Conservation (phyloP, 2,797 vertebrate genomes). For the Poecilia gillii region DNA sequence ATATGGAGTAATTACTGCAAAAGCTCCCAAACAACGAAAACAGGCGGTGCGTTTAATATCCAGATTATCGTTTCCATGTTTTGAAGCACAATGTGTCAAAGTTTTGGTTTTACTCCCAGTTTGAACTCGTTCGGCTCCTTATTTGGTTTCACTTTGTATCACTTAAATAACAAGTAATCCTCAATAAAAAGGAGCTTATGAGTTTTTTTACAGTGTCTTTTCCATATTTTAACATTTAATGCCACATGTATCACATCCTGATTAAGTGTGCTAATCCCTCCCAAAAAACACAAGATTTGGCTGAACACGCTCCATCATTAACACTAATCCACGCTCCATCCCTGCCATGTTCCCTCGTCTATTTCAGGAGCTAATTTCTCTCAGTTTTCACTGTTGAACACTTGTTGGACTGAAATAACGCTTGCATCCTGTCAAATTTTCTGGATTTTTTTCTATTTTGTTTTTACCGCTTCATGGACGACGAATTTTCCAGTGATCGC, state of each 20-base stretch:
- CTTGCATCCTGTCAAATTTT: slow-evolving; percentile 60
- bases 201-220: slow-evolving; percentile 48
- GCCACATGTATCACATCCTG: slow-evolving; percentile 38
- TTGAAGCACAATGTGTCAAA: slow-evolving; percentile 19
- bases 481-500: slow-evolving; percentile 58
- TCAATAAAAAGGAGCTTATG: slow-evolving; percentile 41
- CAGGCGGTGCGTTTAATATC: neutral
- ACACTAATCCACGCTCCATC: slow-evolving; percentile 57
- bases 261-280: slow-evolving; percentile 58
- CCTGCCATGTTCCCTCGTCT: slow-evolving; percentile 26
- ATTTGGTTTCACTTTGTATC: slow-evolving; percentile 29
- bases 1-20: neutral
- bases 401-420: slow-evolving; percentile 53
- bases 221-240: slow-evolving; percentile 52
- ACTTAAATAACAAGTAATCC: slow-evolving; percentile 59
- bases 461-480: slow-evolving; percentile 64
- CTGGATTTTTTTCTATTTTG: slow-evolving; percentile 51
- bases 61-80: slow-evolving; percentile 1
- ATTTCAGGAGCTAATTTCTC: slow-evolving; percentile 39
- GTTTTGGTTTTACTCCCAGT: slow-evolving; percentile 9
- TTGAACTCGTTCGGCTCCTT: slow-evolving; percentile 21
- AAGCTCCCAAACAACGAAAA: too few species aligned
- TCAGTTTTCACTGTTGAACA: slow-evolving; percentile 4
- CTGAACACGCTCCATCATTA: slow-evolving; percentile 39
- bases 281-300: slow-evolving; percentile 51